Base-by-base conservation (phyloP, 2,113 vertebrate species). In the Trematocara zebra region DNA sequence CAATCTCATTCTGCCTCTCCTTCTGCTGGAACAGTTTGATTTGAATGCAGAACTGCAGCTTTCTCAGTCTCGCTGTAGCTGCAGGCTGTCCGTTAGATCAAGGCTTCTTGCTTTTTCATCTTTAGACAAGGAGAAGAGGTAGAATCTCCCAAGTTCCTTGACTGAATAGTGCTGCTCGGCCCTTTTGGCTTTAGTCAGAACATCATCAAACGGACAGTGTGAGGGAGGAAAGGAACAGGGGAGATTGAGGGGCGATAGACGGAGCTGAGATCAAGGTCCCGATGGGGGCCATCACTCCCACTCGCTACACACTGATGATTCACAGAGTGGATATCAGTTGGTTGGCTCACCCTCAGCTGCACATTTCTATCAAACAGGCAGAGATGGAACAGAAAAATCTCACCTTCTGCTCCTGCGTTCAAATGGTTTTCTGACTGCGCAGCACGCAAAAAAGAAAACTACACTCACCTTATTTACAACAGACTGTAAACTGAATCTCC, bases 51-150 rank as follows among this genome's bases (percentile, higher is more conserved):
- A 91, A 84, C 83, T 37, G 69, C 85, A 76, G 80, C 82, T 87
- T 88, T 91, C 57, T 85, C 79, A 18, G 54, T 88, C 85, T 84
- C 12, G 8, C 78, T 90, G 47, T 86, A 15, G 90, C 93, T 91
- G 89, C 84, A 7, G 88, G 91, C 87, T 53, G 37, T 85, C 74
- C 85, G n/a, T 80, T 83, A 91, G 90, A 92, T 92, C 87, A 91
- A 94, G 91, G 88, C 64, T 82, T 90, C 91, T 74, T 54, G 86
- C 82, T 85, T 82, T 91, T 93, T 90, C 83, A 84, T 94, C 87
- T 91, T 81, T 84, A 85, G 80, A 83, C 83, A 89, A 85, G 85
- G 33, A 88, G 79, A 84, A 89, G 67, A 87, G 59, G 83, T 64
- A 72, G 81, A 91, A 81, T 86, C 78, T 85, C 88, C 80, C 26